These are phyloP conservation scores for Incurvaria masculella DNA, from an alignment of 2,888 invertebrate genomes.

Conservation along the genomic window DNA sequence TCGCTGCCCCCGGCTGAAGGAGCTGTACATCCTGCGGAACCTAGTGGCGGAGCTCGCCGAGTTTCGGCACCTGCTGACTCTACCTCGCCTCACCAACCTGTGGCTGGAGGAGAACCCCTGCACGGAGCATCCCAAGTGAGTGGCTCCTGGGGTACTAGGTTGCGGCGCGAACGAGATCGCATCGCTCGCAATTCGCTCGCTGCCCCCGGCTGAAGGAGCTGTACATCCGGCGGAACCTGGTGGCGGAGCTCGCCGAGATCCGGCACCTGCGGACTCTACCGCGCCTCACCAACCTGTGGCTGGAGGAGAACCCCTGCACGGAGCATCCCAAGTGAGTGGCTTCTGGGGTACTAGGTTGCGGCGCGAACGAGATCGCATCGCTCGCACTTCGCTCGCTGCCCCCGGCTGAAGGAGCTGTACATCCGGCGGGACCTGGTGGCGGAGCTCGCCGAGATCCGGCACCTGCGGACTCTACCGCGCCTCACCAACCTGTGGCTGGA, in stretches of 20 bases:
- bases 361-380: constrained; percentile 81
- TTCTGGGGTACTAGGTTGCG: constrained; percentile 41
- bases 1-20: constrained; percentile 73
- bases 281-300: constrained; percentile 80
- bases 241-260: constrained; percentile 75
- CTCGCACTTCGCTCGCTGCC: constrained; percentile 77
- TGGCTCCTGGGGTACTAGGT: constrained; percentile 21
- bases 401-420: constrained; percentile 79
- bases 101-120: constrained; percentile 97
- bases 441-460: constrained; percentile 75
- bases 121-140: constrained; percentile 65
- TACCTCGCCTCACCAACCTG: constrained; percentile 75
- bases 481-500: constrained; percentile 87
- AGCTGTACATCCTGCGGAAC: constrained; percentile 86
- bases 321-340: constrained; percentile 57
- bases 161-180: constrained; percentile 84
- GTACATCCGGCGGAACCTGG: constrained; percentile 85
- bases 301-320: constrained; percentile 94
- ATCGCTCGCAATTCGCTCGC: constrained; percentile 71
- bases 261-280: constrained; percentile 73
- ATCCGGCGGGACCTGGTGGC: constrained; percentile 83
- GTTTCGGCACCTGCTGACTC: constrained; percentile 71
- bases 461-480: constrained; percentile 70
- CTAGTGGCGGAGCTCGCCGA: constrained; percentile 76
- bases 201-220: constrained; percentile 80